Evolutionary conservation across 2,797 vertebrate species (phyloP).

Genomic region (Sciaenops ocellatus): DNA sequence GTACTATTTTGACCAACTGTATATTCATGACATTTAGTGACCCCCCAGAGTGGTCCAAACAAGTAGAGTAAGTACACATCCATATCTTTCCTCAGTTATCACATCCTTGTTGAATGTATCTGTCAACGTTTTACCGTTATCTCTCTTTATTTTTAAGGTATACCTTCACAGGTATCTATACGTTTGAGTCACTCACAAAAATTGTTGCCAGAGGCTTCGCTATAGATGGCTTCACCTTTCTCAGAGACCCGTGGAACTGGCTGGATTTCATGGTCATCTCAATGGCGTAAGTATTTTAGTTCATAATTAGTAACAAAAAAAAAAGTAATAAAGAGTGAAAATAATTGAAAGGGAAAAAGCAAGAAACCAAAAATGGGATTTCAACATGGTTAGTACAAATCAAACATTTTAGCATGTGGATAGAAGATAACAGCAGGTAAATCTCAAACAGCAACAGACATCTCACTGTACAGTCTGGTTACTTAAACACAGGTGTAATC

Average conservation of each 20-base stretch:
- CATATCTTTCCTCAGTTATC: not conserved
- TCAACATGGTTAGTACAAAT: not conserved
- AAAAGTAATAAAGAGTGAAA: not conserved
- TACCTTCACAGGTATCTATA: slow-evolving; percentile 99
- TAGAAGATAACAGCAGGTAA: not conserved
- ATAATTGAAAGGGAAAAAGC: not conserved
- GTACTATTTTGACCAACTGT: slow-evolving; percentile 99
- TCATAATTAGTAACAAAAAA: not conserved
- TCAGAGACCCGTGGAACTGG: slow-evolving; percentile 99
- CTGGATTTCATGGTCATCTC: slow-evolving; percentile 99
- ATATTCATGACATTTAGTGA: slow-evolving; percentile 99
- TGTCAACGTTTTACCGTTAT: slow-evolving; percentile 2
- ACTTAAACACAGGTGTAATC: slow-evolving; percentile 1
- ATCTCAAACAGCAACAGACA: not conserved
- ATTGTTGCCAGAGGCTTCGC: slow-evolving; percentile 97
- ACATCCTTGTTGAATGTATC: not conserved
- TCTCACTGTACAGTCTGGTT: not conserved
- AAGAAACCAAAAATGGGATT: slow-evolving; percentile 1
- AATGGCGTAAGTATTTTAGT: slow-evolving; percentile 95
- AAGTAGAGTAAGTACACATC: slow-evolving; percentile 95
- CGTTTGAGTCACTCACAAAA: slow-evolving; percentile 98
- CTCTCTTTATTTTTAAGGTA: slow-evolving; percentile 85
- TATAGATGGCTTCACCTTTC: slow-evolving; percentile 97
- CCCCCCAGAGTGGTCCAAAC: slow-evolving; percentile 98
- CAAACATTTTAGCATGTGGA: not conserved